A percentile compares a stretch with the other conserved stretches of the same genome.
Evolutionary conservation across 1,140 invertebrate genomes (phyloP).

Genomic region (Asbolus verrucosus): DNA sequence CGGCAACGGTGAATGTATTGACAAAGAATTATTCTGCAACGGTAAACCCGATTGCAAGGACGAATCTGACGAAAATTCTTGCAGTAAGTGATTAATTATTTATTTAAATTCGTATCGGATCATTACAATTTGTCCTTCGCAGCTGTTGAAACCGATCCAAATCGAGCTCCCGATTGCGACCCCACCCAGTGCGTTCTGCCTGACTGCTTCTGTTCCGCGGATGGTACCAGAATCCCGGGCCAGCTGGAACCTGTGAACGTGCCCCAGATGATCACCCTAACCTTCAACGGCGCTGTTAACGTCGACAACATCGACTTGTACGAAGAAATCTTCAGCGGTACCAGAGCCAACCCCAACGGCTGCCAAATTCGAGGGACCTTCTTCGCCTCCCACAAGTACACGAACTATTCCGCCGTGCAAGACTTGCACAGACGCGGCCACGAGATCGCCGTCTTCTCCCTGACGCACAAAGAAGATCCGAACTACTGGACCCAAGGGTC

Average conservation of each 20-base stretch:
- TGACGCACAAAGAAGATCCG: slow-evolving; percentile 92
- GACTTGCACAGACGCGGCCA: slow-evolving; percentile 92
- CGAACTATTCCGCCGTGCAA: slow-evolving; percentile 94
- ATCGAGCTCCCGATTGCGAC: slow-evolving; percentile 91
- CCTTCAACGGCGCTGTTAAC: slow-evolving; percentile 95
- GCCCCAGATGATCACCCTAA: slow-evolving; percentile 95
- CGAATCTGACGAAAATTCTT: slow-evolving; percentile 94
- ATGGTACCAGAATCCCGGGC: slow-evolving; percentile 90
- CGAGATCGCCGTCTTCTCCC: slow-evolving; percentile 93
- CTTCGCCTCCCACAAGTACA: slow-evolving; percentile 96
- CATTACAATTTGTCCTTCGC: slow-evolving; percentile 55
- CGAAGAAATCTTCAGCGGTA: slow-evolving; percentile 89
- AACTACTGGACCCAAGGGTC: slow-evolving; percentile 89
- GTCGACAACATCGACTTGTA: slow-evolving; percentile 93
- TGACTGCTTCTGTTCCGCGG: slow-evolving; percentile 94
- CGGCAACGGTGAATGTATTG: slow-evolving; percentile 90
- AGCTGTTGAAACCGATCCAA: slow-evolving; percentile 91
- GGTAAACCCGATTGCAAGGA: slow-evolving; percentile 93
- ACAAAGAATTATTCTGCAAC: slow-evolving; percentile 93
- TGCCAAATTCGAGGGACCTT: slow-evolving; percentile 94
- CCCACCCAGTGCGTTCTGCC: slow-evolving; percentile 88
- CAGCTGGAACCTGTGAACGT: slow-evolving; percentile 85
- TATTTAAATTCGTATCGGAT: slow-evolving; percentile 24
- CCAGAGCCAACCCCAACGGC: slow-evolving; percentile 90
- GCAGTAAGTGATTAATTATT: slow-evolving; percentile 78